Conservation (phyloP, 2,888 invertebrate species). For the Teleogryllus oceanicus region DNA sequence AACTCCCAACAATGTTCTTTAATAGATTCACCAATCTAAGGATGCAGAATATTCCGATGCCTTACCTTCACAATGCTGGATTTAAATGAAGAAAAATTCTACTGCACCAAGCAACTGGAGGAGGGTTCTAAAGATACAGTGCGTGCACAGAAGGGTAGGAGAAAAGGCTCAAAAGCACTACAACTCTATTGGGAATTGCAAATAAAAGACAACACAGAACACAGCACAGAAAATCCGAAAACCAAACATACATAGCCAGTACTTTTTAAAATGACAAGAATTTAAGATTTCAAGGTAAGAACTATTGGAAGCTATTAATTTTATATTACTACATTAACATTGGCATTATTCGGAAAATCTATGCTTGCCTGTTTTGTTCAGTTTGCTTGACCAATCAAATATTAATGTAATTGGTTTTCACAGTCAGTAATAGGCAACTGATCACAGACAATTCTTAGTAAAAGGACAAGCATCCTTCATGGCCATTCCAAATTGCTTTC, state of each 20-base stretch:
- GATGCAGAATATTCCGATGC: too few relatives aligned
- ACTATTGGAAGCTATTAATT: too few relatives aligned
- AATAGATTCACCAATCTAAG: too few relatives aligned
- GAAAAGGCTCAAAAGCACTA: not conserved
- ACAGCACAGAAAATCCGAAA: constrained; percentile 31
- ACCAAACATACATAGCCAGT: constrained; percentile 30
- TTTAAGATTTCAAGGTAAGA: too few relatives aligned
- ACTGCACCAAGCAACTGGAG: constrained; percentile 10
- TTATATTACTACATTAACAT: too few relatives aligned
- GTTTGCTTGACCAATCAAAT: not conserved
- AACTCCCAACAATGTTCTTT: too few relatives aligned
- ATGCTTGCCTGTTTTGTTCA: constrained; percentile 21
- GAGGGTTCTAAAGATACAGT: not conserved
- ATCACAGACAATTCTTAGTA: constrained; percentile 22
- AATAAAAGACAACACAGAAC: constrained; percentile 33
- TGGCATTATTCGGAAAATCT: constrained; percentile 22
- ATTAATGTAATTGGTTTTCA: constrained; percentile 3
- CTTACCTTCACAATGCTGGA: constrained; percentile 19
- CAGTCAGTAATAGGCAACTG: not conserved
- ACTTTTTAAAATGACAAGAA: too few relatives aligned
- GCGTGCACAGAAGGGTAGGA: constrained; percentile 5
- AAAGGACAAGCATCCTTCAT: not conserved
- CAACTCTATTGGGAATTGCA: constrained; percentile 22
- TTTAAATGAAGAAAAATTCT: constrained; percentile 19
- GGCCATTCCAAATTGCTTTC: not conserved